Evolutionary conservation across 2,113 vertebrate species (phyloP).

Genomic region (Pterocles orientalis): DNA sequence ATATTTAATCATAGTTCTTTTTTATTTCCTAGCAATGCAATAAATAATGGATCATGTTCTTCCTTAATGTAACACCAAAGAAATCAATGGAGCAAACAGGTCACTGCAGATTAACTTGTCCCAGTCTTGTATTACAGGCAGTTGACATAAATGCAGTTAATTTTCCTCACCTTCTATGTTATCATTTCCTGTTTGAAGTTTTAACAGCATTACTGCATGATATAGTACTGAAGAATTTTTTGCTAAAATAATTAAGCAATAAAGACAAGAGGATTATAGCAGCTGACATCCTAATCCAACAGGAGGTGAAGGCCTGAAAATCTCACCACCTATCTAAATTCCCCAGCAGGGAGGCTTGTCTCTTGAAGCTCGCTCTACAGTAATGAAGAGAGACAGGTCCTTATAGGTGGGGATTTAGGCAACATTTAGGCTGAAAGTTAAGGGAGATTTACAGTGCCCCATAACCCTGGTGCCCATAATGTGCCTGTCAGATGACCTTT

Average conservation of each 20-base stretch:
- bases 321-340: background rate
- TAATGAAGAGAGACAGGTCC: background rate
- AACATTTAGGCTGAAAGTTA: background rate
- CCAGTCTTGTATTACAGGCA: background rate
- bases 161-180: background rate
- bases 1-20: background rate
- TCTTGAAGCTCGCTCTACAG: background rate
- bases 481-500: background rate
- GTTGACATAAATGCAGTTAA: background rate
- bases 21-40: background rate
- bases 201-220: background rate
- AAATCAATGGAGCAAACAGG: background rate
- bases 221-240: background rate
- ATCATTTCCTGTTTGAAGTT: background rate
- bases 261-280: background rate
- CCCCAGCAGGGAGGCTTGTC: background rate
- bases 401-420: background rate
- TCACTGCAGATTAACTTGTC: background rate
- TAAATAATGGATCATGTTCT: background rate
- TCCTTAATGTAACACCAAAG: background rate
- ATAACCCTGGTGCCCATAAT: background rate
- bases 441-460: background rate
- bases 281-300: background rate
- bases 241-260: background rate
- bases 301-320: background rate